Evolutionary conservation across 2,113 vertebrate genomes (phyloP), one percentile per base, ranked within the genome.

Genomic region (Solenodon paradoxus): DNA sequence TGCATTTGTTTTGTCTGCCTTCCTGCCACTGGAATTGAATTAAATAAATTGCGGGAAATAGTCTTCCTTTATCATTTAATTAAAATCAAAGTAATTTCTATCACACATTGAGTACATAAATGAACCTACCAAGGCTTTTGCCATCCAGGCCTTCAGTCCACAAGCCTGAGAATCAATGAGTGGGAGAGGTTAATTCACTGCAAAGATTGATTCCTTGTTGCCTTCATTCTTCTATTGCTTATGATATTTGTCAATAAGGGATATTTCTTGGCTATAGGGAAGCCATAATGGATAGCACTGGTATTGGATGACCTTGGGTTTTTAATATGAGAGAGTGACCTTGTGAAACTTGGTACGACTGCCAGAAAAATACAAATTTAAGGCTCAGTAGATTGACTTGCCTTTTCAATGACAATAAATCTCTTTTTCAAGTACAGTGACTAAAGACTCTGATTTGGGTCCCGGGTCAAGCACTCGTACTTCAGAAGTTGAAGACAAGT

Each of bases 381-480:
- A 85, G 38, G 1, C 26, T 82, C 75, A 24, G 24, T 64, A 92
- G 74, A 86, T 28, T 55, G 40, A 61, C 49, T 87, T 72, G 30
- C 59, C 79, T 92, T 90, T 87, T 88, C 38, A 72, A 63, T 38
- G 7, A 6, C 90, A 26, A 92, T 57, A 81, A 81, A 90, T 72
- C 53, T 88, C 38, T 88, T 84, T 81, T 35, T 78, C 83, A 92
- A 68, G 16, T 66, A 28, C 66, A n/a, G 30, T 75, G 26, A 93
- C 86, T 82, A 57, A 84, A 92, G 63, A 89, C 32, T 85, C 71
- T 79, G 80, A 83, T 69, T 88, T 72, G 75, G 66, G 45, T 61
- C 77, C 78, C 64, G 6, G 45, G 40, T 74, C 72, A 82, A 94
- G 90, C n/a, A 53, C 11, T 83, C 49, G 53, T 22, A 57, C 7